Percentiles rank a stretch among this genome's conserved stretches.
phyloP scores from a whole-genome alignment of 2,888 invertebrate genomes.

The Drosophila percnosoma region DNA sequence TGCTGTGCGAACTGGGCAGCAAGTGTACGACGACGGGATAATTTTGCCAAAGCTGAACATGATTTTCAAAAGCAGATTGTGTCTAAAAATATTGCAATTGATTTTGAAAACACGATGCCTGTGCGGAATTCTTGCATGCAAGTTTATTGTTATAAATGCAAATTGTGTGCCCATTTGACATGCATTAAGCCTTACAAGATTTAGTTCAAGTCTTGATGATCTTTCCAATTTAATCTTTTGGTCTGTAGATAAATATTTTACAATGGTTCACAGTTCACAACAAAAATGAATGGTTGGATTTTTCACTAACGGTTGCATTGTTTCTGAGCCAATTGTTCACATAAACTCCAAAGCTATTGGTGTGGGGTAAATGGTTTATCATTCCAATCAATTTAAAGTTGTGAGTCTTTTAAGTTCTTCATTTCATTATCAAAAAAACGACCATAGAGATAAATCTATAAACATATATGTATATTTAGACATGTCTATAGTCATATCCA shows the following conservation, averaged over 20 bases:
- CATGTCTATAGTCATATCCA: not conserved
- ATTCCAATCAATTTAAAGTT: not conserved
- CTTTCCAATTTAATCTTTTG: not conserved
- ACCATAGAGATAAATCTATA: not conserved
- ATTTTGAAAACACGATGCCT: not conserved
- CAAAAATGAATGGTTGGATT: conserved; percentile 8
- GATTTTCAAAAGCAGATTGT: not conserved
- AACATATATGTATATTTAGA: not conserved
- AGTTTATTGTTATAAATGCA: not conserved
- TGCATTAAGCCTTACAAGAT: not conserved
- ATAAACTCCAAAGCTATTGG: not conserved
- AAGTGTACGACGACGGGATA: not conserved
- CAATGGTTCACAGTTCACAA: not conserved
- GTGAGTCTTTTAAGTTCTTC: not conserved
- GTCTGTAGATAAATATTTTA: not conserved
- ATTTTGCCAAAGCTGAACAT: not conserved
- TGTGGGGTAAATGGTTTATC: not conserved
- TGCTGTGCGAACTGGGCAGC: not conserved
- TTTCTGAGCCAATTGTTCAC: not conserved
- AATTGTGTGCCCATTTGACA: not conserved
- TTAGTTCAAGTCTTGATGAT: not conserved
- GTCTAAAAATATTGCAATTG: not conserved
- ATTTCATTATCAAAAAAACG: not conserved
- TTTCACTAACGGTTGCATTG: conserved; percentile 4
- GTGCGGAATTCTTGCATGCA: not conserved